These are phyloP conservation scores for Montipora cactus DNA, from an alignment of 64 coral and sea anemone species.

Conservation along the genomic window DNA sequence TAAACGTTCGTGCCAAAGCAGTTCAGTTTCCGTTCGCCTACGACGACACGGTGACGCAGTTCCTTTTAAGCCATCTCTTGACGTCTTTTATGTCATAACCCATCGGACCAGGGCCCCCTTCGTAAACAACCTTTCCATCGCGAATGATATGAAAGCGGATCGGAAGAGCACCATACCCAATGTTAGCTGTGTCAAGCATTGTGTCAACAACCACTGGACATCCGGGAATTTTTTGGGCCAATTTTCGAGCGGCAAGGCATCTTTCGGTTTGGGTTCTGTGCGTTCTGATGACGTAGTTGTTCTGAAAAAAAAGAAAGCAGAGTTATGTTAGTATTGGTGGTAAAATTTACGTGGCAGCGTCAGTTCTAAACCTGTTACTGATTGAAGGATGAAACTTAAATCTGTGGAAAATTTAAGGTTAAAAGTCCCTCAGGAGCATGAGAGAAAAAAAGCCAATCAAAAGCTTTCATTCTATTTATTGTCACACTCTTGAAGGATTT, in stretches of 20 bases:
- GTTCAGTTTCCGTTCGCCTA: neutral
- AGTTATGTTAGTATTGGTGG: neutral
- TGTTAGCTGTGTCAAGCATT: slow-evolving; percentile 61
- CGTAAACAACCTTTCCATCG: slow-evolving; percentile 67
- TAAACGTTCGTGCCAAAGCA: neutral
- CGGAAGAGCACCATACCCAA: slow-evolving; percentile 73
- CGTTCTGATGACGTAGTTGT: slow-evolving; percentile 56
- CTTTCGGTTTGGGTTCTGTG: slow-evolving; percentile 74
- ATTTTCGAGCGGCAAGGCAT: slow-evolving; percentile 58
- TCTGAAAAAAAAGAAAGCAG: slow-evolving; percentile 19
- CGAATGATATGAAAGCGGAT: slow-evolving; percentile 78
- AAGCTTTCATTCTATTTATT: too few relatives aligned
- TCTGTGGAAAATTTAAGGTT: neutral
- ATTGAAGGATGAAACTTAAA: neutral
- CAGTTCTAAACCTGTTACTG: neutral
- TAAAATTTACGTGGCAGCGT: neutral
- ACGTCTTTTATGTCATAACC: slow-evolving; percentile 41
- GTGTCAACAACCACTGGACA: slow-evolving; percentile 82
- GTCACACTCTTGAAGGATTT: too few relatives aligned
- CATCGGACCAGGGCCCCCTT: slow-evolving; percentile 75
- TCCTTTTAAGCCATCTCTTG: slow-evolving; percentile 37
- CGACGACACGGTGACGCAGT: neutral
- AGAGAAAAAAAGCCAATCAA: too few relatives aligned
- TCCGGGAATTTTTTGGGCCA: slow-evolving; percentile 56
- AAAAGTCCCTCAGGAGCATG: neutral